Evolutionary conservation across 2,113 vertebrate species (phyloP), one percentile per base, ranked within the genome.

Genomic region (Heterochromis multidens): DNA sequence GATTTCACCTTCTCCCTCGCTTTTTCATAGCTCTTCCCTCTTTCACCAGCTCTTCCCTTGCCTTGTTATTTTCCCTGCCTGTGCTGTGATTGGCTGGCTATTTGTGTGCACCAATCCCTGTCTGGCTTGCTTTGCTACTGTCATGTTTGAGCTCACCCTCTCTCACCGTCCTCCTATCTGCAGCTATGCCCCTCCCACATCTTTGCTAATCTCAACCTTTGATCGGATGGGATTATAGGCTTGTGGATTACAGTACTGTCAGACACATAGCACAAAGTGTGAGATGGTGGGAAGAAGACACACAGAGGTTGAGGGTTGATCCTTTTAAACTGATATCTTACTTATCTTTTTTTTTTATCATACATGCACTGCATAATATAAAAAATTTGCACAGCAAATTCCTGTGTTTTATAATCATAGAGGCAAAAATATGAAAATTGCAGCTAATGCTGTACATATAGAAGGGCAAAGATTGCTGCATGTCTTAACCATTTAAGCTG

Each of bases 91-190:
- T 96, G 96, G 95, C 78, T 59, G 59, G 93, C 94, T 96, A 96
- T 96, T 96, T 96, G 70, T 94, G 95, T 86, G 61, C 90, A 94
- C 95, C 95, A 96, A 96, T 96, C 94, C 82, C 74, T 27, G 89
- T 31, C 56, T 25, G 7, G 57, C 29, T 70, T 84, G 62, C 80
- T 78, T 81, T 78, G 40, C 35, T 85, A 33, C 91, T 88, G 86
- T 91, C 89, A 83, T 79, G 84, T 89, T 77, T 88, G 91, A 91
- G 92, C 92, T 90, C 81, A 79, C 43, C 85, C 86, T 89, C 83
- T 40, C 91, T 91, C 87, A 17, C 54, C 16, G 25, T 89, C 84
- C 76, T 90, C 87, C 88, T 88, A 77, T 85, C 85, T 82, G 90
- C 81, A 85, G 80, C 89, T 81, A 83, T 33, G 88, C 77, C 80